Base-by-base conservation (phyloP, 2,797 vertebrate species). In the Hyperoplus immaculatus region DNA sequence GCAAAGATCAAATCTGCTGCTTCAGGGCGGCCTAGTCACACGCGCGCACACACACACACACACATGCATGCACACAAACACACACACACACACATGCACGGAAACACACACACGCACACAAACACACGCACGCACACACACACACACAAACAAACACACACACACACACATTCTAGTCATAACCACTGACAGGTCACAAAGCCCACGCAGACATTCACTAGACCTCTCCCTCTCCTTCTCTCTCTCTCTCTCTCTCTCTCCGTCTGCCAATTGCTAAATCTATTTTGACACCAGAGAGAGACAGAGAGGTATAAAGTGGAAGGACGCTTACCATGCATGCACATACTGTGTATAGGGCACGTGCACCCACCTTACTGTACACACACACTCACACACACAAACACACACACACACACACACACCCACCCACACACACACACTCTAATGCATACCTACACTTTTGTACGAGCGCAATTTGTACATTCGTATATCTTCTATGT, bases 1-100 rank as follows among this genome's bases (percentile, higher is more conserved):
- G 96, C 96, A 98, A 97, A 98, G 97, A 98, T 98, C 97, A 98
- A 96, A 98, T 97, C 96, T 94, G 93, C 96, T 95, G 97, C 97
- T 98, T 93, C 95, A 93, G 97, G 97, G 96, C 95, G 94, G 93
- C 95, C 97, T 72, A 84, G 85, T 96, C 88, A 75, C 85, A 75
- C 38, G 46, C 47, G 57, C 70, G 69, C 69, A 73, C 71, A 78
- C 74, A 57, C 66, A 45, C 42, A 55, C 38, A 74, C 73, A 69
- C 38, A 55, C 58, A 53, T 5, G 8, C 67, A 57, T 45, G 75
- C 55, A 78, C 77, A 78, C 43, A 47, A 8, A 72, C 50, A 84
- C 64, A 15, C n/a, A 64, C 70, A 39, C 54, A 65, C 56, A 58
- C 77, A 77, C 72, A 53, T 70, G 86, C 62, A 80, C 69, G 18